Evolutionary conservation across 1,140 invertebrate species (phyloP), one percentile per base, ranked within the genome.

Genomic region (Macrotrachela quadricornifera): DNA sequence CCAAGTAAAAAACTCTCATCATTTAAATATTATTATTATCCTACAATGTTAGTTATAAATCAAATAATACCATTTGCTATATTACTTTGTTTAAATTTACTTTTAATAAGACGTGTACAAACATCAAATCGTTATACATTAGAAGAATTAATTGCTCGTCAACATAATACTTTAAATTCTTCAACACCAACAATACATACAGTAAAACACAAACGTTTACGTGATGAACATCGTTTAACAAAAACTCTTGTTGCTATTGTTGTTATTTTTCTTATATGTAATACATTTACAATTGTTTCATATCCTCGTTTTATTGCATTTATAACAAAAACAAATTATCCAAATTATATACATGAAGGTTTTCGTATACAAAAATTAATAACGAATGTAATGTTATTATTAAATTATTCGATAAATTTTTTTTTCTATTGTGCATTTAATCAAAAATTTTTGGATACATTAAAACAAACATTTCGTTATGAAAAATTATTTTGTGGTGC

Each of bases 171-270:
- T 30, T 8, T 30, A 4, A 30, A 30, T 30, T 30, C 21, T 4
- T 4, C 21, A 30, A 8, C 21, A 30, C 21, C 21, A 30, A 8
- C 3, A 4, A 30, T 30, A 8, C 2, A 8, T 30, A 8, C 21
- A 4, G 41, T 10, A 42, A 4, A 1, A 14, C 12, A 42, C 1
- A 42, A 15, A 42, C 41, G 41, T 14, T 42, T 42, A 36, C 15
- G 18, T 11, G 55, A 56, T 4, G 55, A 56, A 11, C 12, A 15
- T 16, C 41, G 42, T 15, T 43, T 56, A 13, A 56, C 55, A 12
- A 30, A 30, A 30, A 56, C 55, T 13, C 46, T 56, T 8, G 46
- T 56, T 17, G 40, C 15, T 17, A 45, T 56, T n/a, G 47, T 56
- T 18, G 9, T 45, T 36, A 9, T 53, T 0, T 56, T 56, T 36